Evolutionary conservation across 2,113 vertebrate species (phyloP).

Genomic region (Chloroceryle aenea): DNA sequence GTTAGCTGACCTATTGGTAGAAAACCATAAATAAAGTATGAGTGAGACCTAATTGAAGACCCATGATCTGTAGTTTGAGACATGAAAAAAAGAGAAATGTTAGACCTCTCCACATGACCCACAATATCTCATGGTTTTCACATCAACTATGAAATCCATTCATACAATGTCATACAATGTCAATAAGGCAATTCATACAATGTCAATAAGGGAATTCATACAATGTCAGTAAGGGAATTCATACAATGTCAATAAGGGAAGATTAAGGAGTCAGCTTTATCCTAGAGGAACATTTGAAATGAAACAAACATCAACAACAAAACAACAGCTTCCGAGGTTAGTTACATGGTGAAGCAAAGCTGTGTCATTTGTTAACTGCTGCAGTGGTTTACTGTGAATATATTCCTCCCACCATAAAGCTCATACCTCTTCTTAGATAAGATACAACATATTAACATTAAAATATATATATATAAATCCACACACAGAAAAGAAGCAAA

Average conservation of each 20-base stretch:
- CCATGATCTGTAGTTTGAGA: neutral
- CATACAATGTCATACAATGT: neutral
- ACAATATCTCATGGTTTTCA: neutral
- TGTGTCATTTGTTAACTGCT: neutral
- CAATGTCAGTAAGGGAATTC: neutral
- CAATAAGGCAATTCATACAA: neutral
- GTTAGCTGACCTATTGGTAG: neutral
- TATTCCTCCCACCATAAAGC: conserved; percentile 43
- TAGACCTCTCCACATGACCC: neutral
- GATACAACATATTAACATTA: conserved; percentile 32
- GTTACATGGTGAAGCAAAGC: conserved; percentile 19
- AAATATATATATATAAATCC: neutral
- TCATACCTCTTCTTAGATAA: conserved; percentile 42
- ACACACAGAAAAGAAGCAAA: conserved; percentile 62
- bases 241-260: neutral
- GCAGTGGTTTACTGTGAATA: neutral
- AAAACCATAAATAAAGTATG: neutral
- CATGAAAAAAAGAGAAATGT: neutral
- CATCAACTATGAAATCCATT: neutral
- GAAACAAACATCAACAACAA: neutral
- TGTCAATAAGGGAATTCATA: neutral
- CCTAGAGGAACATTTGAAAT: neutral
- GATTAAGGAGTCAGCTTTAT: neutral
- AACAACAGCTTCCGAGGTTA: neutral
- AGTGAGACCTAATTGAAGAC: neutral